Conservation (phyloP, 2,113 vertebrate genomes). For the Agelaius tricolor region DNA sequence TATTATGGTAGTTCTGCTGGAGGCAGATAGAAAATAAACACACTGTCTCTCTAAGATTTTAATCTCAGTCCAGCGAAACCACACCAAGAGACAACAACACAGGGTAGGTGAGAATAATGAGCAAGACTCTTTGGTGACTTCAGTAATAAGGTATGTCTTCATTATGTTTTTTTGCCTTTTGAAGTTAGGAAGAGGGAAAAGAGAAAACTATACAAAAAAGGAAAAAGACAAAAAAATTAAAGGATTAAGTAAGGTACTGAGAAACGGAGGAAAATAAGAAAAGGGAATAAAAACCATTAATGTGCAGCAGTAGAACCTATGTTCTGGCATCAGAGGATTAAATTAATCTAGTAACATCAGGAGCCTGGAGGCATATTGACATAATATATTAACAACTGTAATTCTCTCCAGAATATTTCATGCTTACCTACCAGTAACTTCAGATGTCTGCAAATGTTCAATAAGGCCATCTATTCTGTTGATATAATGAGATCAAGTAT, state of each 20-base stretch:
- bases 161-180: background rate
- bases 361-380: background rate
- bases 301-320: background rate
- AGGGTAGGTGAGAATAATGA: background rate
- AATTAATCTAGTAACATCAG: slow-evolving; percentile 3
- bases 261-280: background rate
- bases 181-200: background rate
- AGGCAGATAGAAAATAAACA: background rate
- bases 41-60: background rate
- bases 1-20: background rate
- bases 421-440: slow-evolving; percentile 10
- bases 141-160: background rate
- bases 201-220: background rate
- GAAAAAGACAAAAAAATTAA: background rate
- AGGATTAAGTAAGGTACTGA: background rate
- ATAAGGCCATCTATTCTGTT: background rate
- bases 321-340: background rate
- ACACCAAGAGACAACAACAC: background rate
- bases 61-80: background rate
- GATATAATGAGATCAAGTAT: background rate
- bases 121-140: background rate
- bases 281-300: background rate
- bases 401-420: background rate
- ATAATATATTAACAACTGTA: background rate
- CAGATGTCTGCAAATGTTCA: background rate